Evolutionary conservation across 2,113 vertebrate genomes (phyloP).

Genomic region (Pogonocichla stellata): DNA sequence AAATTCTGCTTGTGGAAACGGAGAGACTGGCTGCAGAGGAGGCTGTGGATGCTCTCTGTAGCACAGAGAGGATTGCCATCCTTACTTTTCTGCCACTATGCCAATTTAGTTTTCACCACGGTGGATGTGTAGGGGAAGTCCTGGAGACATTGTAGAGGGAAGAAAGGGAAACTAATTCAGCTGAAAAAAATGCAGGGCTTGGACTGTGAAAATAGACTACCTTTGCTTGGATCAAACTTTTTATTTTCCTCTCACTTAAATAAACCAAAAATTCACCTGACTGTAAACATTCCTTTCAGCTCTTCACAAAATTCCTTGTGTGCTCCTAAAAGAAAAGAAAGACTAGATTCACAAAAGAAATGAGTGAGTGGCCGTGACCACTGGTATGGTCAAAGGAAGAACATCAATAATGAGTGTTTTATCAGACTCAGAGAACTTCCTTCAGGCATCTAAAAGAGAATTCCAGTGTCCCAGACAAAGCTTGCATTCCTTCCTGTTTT

Average conservation of each 20-base stretch:
- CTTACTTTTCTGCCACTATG: neutral
- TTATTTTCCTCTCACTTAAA: neutral
- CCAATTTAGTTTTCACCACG: neutral
- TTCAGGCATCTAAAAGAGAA: neutral
- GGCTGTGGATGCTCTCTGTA: conserved; percentile 44
- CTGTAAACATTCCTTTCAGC: neutral
- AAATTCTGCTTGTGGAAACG: neutral
- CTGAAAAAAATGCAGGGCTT: neutral
- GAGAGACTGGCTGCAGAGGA: neutral
- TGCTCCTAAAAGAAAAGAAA: neutral
- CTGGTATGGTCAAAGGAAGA: neutral
- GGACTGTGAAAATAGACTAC: neutral
- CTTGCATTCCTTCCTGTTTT: neutral
- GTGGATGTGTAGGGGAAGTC: neutral
- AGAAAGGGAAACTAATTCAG: neutral
- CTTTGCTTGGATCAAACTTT: neutral
- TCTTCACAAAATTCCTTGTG: neutral
- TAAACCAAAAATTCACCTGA: neutral
- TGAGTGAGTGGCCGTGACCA: neutral
- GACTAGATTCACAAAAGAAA: neutral
- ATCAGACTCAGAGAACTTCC: neutral
- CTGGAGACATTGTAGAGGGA: neutral
- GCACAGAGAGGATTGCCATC: neutral
- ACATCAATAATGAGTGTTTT: neutral
- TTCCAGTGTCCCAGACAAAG: neutral